Percentiles rank a stretch among this genome's conserved stretches.
phyloP scores from a whole-genome alignment of 2,888 invertebrate genomes.

The Cerceris rybyensis region DNA sequence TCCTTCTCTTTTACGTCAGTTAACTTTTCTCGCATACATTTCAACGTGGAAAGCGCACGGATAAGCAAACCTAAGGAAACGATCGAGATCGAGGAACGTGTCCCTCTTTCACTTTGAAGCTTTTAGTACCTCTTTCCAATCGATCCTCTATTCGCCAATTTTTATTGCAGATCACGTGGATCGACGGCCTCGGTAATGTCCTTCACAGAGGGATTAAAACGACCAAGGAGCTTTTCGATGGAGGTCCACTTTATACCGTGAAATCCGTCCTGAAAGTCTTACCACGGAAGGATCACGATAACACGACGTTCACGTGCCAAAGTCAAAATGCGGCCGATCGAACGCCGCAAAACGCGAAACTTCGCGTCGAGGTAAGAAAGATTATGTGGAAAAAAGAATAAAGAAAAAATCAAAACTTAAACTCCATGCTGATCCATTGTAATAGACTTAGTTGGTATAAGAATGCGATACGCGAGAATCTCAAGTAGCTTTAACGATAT shows the following conservation, averaged over 20 bases:
- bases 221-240: conserved; percentile 89
- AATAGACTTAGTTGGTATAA: too few species aligned
- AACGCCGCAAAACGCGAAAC: conserved; percentile 90
- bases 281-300: conserved; percentile 94
- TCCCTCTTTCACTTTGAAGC: not conserved
- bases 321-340: conserved; percentile 96
- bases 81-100: too few species aligned
- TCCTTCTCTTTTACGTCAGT: not conserved
- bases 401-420: too few species aligned
- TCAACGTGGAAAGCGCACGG: too few species aligned
- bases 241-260: conserved; percentile 92
- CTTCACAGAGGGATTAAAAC: conserved; percentile 91
- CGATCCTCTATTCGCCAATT: not conserved
- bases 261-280: conserved; percentile 92
- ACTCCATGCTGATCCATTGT: too few species aligned
- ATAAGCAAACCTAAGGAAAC: too few species aligned
- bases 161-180: conserved; percentile 91
- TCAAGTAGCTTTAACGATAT: too few species aligned
- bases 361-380: conserved; percentile 89
- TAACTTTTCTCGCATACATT: not conserved
- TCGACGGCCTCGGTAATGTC: conserved; percentile 93
- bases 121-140: not conserved
- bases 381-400: not conserved
- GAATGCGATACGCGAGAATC: too few species aligned
- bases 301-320: conserved; percentile 95